Percentiles rank a stretch among this genome's conserved stretches.
Evolutionary conservation across 2,888 invertebrate species (phyloP).

Genomic region (Ptychoptera albimana): DNA sequence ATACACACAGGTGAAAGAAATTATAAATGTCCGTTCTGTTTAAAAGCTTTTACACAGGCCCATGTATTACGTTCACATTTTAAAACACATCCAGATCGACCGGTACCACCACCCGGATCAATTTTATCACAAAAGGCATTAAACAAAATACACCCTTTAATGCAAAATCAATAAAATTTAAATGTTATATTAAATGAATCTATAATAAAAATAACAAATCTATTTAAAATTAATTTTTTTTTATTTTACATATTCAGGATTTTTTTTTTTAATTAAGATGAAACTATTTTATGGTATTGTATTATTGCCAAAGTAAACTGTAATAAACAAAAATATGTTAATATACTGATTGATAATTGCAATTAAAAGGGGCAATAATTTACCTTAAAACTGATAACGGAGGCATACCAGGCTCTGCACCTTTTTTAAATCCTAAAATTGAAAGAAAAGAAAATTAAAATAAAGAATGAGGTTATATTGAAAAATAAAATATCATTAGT

Average conservation of each 20-base stretch:
- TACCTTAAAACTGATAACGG: slow-evolving; percentile 38
- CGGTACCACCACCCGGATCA: slow-evolving; percentile 6
- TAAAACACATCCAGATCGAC: slow-evolving; percentile 7
- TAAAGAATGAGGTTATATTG: slow-evolving; percentile 1
- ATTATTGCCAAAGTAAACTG: slow-evolving; percentile 26
- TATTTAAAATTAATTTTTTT: too few relatives aligned
- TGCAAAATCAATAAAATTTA: neutral
- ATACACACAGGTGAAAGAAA: slow-evolving; percentile 9
- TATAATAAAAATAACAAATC: neutral
- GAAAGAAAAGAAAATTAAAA: slow-evolving; percentile 5
- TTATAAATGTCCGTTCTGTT: slow-evolving; percentile 6
- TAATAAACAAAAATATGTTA: neutral
- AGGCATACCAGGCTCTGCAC: slow-evolving; percentile 54
- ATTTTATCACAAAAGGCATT: slow-evolving; percentile 6
- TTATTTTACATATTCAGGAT: too few relatives aligned
- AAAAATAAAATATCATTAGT: slow-evolving; percentile 10
- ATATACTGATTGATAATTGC: neutral
- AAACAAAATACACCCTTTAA: neutral
- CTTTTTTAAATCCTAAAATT: slow-evolving; percentile 48
- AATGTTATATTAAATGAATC: neutral
- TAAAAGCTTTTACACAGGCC: slow-evolving; percentile 6
- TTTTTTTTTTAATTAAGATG: too few relatives aligned
- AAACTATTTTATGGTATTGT: neutral
- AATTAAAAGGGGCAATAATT: too few relatives aligned
- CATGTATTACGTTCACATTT: slow-evolving; percentile 8